These are phyloP conservation scores for Parapristionchus giblindavisi DNA, from an alignment of 2,888 invertebrate genomes.

Conservation along the genomic window DNA sequence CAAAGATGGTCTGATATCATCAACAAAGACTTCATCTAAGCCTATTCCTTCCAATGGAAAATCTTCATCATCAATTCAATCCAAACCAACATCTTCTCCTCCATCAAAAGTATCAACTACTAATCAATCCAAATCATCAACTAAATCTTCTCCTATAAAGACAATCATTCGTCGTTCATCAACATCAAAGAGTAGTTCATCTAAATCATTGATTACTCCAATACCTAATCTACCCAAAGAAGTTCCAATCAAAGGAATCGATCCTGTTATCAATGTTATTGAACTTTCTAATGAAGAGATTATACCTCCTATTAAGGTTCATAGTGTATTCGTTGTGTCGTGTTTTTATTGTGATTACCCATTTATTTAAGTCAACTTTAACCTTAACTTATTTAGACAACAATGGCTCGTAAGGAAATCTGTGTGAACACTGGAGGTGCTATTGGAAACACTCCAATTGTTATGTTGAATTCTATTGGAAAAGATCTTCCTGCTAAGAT, in stretches of 20 bases:
- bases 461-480: slow-evolving; percentile 23
- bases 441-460: slow-evolving; percentile 32
- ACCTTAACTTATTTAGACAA: slow-evolving; percentile 9
- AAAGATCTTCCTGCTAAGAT: slow-evolving; percentile 36
- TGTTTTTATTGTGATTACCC: neutral
- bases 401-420: slow-evolving; percentile 23
- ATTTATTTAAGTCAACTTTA: neutral
- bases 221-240: slow-evolving; percentile 24
- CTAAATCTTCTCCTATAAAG: slow-evolving; percentile 20
- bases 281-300: slow-evolving; percentile 13
- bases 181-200: too few species aligned
- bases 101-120: too few species aligned
- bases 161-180: too few species aligned
- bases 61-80: neutral
- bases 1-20: neutral
- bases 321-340: slow-evolving; percentile 6
- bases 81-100: neutral
- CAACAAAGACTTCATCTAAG: neutral
- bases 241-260: slow-evolving; percentile 20
- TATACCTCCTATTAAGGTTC: neutral
- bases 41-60: neutral
- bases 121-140: too few species aligned
- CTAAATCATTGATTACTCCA: too few species aligned
- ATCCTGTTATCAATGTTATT: slow-evolving; percentile 11
- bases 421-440: slow-evolving; percentile 34